Conservation (phyloP, 2,797 vertebrate species). For the Phrynocephalus vlangalii region DNA sequence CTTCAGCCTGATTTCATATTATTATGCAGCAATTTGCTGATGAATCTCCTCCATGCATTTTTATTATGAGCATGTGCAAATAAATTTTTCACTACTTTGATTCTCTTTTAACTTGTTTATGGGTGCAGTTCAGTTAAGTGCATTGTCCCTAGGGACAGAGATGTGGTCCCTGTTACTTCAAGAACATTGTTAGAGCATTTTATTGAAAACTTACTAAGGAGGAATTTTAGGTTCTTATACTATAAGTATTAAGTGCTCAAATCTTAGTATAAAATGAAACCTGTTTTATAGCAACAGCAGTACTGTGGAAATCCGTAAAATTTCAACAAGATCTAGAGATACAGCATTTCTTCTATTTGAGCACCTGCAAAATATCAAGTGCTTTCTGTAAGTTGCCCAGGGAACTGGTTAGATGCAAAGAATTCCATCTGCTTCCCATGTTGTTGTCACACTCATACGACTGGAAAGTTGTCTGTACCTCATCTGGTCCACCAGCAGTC, state of each 20-base stretch:
- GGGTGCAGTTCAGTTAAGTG: not conserved
- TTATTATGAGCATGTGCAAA: constrained; percentile 18
- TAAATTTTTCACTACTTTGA: not conserved
- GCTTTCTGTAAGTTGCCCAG: not conserved
- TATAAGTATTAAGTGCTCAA: not conserved
- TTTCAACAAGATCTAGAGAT: not conserved
- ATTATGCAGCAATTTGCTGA: constrained; percentile 2
- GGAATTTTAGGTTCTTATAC: not conserved
- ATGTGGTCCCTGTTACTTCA: not conserved
- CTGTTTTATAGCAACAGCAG: not conserved
- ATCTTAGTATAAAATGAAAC: not conserved
- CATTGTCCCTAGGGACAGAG: not conserved
- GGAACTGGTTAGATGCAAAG: not conserved
- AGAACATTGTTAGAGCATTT: not conserved
- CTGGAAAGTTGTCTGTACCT: not conserved
- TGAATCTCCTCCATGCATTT: not conserved
- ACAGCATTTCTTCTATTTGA: not conserved
- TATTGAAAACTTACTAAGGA: not conserved
- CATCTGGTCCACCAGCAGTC: too few relatives aligned
- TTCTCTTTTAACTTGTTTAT: constrained; percentile 5
- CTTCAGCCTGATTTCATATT: not conserved
- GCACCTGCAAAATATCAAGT: not conserved
- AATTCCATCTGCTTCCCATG: not conserved
- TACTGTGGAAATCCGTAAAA: not conserved
- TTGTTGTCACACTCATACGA: not conserved